A percentile compares a stretch with the other conserved stretches of the same genome.
Evolutionary conservation across 2,797 vertebrate species (phyloP).

Genomic region (Benthosema pterotum): DNA sequence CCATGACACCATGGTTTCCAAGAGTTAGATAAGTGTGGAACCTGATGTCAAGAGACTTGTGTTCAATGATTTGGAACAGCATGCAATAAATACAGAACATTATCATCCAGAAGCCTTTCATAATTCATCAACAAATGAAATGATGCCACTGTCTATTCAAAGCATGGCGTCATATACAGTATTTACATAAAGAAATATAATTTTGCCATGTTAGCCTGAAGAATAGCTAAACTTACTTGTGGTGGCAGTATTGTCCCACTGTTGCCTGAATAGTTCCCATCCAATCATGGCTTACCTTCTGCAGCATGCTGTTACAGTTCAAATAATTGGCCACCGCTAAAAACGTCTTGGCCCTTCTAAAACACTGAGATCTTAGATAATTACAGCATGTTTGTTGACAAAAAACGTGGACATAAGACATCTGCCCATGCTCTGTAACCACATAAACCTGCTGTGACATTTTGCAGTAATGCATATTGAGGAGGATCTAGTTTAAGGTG

Average conservation of each 20-base stretch:
- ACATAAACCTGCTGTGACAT: neutral
- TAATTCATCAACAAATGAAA: too few species aligned
- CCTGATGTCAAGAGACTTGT: too few species aligned
- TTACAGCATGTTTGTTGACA: neutral
- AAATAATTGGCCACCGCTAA: constrained; percentile 8
- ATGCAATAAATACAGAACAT: too few species aligned
- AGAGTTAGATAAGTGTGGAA: neutral
- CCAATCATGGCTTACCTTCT: neutral
- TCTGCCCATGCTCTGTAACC: neutral
- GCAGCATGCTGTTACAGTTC: neutral
- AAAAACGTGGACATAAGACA: neutral
- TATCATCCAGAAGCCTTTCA: neutral
- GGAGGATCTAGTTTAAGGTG: neutral
- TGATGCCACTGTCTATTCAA: too few species aligned
- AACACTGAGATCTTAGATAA: neutral
- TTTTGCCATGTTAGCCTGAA: too few species aligned
- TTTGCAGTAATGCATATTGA: neutral
- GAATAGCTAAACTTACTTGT: too few species aligned
- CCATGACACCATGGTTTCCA: constrained; percentile 11
- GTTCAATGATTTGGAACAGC: too few species aligned
- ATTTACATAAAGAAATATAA: too few species aligned
- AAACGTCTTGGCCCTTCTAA: constrained; percentile 7
- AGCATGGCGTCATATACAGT: too few species aligned
- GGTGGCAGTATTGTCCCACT: neutral
- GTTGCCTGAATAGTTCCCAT: neutral